phyloP scores from a whole-genome alignment of 1,140 invertebrate genomes.

The Trichonephila clavata region DNA sequence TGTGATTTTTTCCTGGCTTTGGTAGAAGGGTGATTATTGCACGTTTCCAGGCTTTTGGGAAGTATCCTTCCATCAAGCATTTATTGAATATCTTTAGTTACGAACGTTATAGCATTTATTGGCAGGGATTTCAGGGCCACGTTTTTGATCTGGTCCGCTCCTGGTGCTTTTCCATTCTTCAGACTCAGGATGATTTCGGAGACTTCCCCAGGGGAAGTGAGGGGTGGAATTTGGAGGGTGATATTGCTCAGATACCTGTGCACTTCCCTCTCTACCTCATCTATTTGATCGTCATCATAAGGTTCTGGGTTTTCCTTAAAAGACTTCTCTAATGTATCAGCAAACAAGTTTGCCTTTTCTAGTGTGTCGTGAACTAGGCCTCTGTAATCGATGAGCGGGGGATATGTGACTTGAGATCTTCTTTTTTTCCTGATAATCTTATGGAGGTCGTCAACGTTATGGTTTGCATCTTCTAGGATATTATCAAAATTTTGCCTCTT shows the following conservation, averaged over 20 bases:
- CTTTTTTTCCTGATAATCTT: neutral
- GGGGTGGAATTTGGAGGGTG: neutral
- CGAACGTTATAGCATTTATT: too few species aligned
- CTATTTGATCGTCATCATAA: neutral
- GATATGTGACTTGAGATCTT: neutral
- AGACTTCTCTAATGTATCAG: neutral
- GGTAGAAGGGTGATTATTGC: too few species aligned
- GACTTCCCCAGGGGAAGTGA: neutral
- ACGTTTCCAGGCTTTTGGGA: too few species aligned
- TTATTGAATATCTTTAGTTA: too few species aligned
- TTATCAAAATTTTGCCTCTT: neutral
- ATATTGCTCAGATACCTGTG: neutral
- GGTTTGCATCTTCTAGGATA: neutral
- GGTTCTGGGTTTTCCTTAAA: too few species aligned
- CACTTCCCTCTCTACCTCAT: accelerated
- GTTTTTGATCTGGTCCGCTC: too few species aligned
- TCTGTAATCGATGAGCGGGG: neutral
- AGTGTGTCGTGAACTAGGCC: too few species aligned
- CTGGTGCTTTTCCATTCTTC: too few species aligned
- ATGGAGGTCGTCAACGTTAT: neutral
- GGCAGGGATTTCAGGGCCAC: too few species aligned
- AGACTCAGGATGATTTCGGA: neutral
- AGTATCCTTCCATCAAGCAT: too few species aligned
- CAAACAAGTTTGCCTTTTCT: neutral
- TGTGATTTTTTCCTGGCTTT: too few species aligned